phyloP scores from a whole-genome alignment of 2,888 invertebrate genomes.

The Lycaena phlaeas region DNA sequence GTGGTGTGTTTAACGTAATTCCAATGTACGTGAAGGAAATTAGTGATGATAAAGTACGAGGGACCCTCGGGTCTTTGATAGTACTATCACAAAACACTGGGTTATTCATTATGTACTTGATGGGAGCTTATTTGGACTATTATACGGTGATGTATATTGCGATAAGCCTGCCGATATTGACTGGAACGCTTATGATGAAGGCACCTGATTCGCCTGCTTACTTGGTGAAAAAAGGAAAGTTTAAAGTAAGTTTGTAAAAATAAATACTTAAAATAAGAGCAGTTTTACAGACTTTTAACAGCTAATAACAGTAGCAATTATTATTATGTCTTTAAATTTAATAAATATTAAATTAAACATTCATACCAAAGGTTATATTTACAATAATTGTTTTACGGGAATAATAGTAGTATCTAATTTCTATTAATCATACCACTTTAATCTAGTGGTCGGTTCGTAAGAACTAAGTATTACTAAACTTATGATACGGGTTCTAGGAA shows the following conservation, averaged over 20 bases:
- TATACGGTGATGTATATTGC: slow-evolving; percentile 35
- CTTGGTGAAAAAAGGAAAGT: slow-evolving; percentile 38
- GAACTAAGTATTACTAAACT: too few relatives aligned
- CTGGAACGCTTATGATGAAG: slow-evolving; percentile 33
- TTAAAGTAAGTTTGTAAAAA: slow-evolving; percentile 37
- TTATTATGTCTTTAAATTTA: too few relatives aligned
- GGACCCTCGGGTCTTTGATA: slow-evolving; percentile 35
- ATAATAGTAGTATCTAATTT: too few relatives aligned
- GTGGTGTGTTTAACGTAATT: slow-evolving; percentile 40
- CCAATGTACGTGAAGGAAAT: slow-evolving; percentile 50
- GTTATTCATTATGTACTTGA: slow-evolving; percentile 37
- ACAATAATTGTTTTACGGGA: too few relatives aligned
- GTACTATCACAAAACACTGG: slow-evolving; percentile 41
- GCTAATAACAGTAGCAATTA: too few relatives aligned
- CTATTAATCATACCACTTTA: too few relatives aligned
- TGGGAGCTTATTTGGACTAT: slow-evolving; percentile 42
- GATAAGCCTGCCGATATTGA: slow-evolving; percentile 32
- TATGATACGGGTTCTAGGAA: too few relatives aligned
- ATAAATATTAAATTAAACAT: too few relatives aligned
- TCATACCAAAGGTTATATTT: too few relatives aligned
- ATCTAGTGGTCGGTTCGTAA: too few relatives aligned
- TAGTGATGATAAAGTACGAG: slow-evolving; percentile 42
- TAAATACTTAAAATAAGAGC: too few relatives aligned
- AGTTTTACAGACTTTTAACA: too few relatives aligned
- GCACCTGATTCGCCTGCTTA: slow-evolving; percentile 52